Base-by-base conservation (phyloP, 2,888 invertebrate species). In the Polyommatus iphigenia region DNA sequence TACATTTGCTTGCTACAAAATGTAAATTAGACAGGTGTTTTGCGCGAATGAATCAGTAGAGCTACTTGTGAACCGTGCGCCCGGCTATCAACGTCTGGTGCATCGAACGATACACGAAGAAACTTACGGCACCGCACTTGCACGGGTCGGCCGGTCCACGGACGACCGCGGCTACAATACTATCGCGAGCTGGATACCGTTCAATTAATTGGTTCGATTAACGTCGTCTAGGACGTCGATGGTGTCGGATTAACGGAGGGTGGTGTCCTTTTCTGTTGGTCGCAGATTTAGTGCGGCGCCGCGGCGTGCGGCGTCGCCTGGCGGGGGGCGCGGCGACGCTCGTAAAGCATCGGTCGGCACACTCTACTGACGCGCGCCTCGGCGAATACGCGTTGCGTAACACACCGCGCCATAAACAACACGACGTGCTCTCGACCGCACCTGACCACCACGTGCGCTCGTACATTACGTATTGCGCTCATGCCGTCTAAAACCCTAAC, bases 21-120 rank as follows among this genome's bases (percentile, higher is more conserved):
- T 67, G 67, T 32, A 29, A 67, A 67, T 67, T 29, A 32, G 32
- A 29, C 67, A 67, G 67, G 15, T 67, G 67, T 67, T 32, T 67
- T 6, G 15, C 67, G 18, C 67, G 29, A 15, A 29, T 15, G 2
- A 76, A 78, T 67, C 83, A 84, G 93, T 92, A 89, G 93, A 94
- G 94, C 90, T 82, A 85, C 90, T 80, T 88, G 85, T 87, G 78
- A 67, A 83, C 78, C 88, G 82, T 80, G 82, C 87, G 83, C 83
- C 85, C 87, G 85, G 90, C 90, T 92, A 91, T 91, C 92, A 91
- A 89, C 89, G 93, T 92, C 91, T 92, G 93, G 93, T 93, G 93
- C 93, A 93, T 93, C 93, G 93, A 92, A 93, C 93, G 93, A 94
- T 93, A 93, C 93, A 93, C 91, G 90, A 93, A 93, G 92, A 93